Base-by-base conservation (phyloP, 2,113 vertebrate species). In the Porphyrio hochstetteri region DNA sequence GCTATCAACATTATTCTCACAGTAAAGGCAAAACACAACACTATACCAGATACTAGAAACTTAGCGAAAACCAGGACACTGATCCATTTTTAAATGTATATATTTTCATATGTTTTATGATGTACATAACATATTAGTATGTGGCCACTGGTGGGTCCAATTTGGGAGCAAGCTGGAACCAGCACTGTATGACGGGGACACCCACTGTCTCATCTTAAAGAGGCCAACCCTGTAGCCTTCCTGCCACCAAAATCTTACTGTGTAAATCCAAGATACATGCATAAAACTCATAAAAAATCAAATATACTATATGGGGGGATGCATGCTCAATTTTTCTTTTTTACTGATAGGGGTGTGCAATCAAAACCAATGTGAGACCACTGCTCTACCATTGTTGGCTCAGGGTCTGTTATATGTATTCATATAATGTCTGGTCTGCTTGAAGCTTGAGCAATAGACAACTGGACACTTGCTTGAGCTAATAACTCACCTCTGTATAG, bases 141-240 rank as follows among this genome's bases (percentile, higher is more conserved):
- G 31, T 25, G 15, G 57, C 33, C 10, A 24, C 16, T 5, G 8
- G 4, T 75, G 20, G 7, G 12, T 42, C 28, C 11, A 18, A 46
- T 65, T 55, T 70, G 44, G 44, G 38, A 79, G 24, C 6, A 17
- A 14, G 1, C 13, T 48, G n/a, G 18, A 90, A 53, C 9, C 12
- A 59, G 4, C 1, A 69, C 9, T 55, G 10, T 17, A 36, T 2
- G 3, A 25, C 13, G 1, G 3, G 1, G 8, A 5, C 7, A 40
- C 44, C 17, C 44, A 46, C 44, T 46, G 44, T 46, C 44, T 38
- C 20, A 60, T 11, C 8, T 65, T 31, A 70, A 29, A 44, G 17
- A 60, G 4, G 5, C 4, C 28, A n/a, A 5, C 55, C n/a, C 20
- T 21, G 31, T 44, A 61, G n/a, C 13, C 17, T 29, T 38, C 5